Evolutionary conservation across 2,797 vertebrate species (phyloP), one percentile per base, ranked within the genome.

Genomic region (Coregonus ussuriensis): DNA sequence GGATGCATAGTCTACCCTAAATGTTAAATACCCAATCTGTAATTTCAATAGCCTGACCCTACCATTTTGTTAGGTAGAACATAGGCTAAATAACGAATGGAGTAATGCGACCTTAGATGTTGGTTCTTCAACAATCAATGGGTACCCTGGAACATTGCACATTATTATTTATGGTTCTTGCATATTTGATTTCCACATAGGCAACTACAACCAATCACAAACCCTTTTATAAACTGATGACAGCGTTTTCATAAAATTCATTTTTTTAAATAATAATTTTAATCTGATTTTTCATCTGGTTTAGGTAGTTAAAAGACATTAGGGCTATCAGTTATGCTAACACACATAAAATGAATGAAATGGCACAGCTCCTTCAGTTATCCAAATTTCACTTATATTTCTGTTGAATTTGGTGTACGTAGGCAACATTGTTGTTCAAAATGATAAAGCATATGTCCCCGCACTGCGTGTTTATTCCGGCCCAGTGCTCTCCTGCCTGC

Each of bases 401-500:
- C 7, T 47, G 41, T 47, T 11, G 41, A 63, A 63, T 63, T 25
- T 63, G 59, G n/a, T 29, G n/a, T 63, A 63, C 31, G 31, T 67
- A 67, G 29, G 15, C 25, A 31, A 67, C 29, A 11, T 6, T 6
- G 14, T 37, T 16, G 65, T 63, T 63, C 59, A 63, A 35, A 33
- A 67, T 67, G 14, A 37, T 35, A 35, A 35, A 15, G 15, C 15
- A 29, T 35, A 29, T 67, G 35, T 52, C 65, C 62, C 54, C 47
- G 72, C 67, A 74, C 21, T 54, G 79, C 51, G 78, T 21, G 85
- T 85, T 83, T 75, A 83, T 66, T 82, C 74, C 78, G 78, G 78
- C 56, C 41, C 83, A 76, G 79, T 83, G 81, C 82, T 77, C 83
- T 72, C 79, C 66, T 85, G 82, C 81, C 80, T 75, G 25, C 25